These are phyloP conservation scores for Rhagonycha fulva DNA, from an alignment of 2,888 invertebrate genomes.

Conservation along the genomic window DNA sequence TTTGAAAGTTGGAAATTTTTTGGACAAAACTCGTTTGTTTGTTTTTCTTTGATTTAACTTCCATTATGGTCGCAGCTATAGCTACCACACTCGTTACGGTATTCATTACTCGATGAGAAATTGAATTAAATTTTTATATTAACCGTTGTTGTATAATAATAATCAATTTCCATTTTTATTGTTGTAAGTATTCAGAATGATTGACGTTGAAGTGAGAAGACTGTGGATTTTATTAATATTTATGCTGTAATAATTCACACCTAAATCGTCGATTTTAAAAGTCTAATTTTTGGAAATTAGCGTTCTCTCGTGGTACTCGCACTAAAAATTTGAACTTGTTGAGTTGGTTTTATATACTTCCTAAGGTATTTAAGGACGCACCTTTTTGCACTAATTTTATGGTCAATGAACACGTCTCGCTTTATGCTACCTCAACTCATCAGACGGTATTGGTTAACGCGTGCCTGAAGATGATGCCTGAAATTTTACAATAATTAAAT, in stretches of 20 bases:
- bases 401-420: slow-evolving; percentile 6
- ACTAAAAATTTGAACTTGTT: not conserved
- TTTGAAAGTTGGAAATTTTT: not conserved
- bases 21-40: not conserved
- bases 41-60: not conserved
- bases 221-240: not conserved
- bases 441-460: not conserved
- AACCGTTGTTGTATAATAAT: not conserved
- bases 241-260: not conserved
- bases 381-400: slow-evolving; percentile 5
- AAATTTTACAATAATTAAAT: not conserved
- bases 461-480: not conserved
- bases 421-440: not conserved
- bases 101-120: not conserved
- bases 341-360: not conserved
- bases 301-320: not conserved
- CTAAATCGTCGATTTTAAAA: not conserved
- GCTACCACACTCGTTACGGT: not conserved
- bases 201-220: not conserved
- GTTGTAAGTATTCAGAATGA: not conserved
- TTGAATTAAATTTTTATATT: not conserved
- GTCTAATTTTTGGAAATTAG: not conserved
- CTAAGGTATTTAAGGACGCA: not conserved
- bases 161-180: not conserved
- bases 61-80: not conserved